These are phyloP conservation scores for Vanacampus margaritifer DNA, from an alignment of 2,113 vertebrate species.

Conservation along the genomic window DNA sequence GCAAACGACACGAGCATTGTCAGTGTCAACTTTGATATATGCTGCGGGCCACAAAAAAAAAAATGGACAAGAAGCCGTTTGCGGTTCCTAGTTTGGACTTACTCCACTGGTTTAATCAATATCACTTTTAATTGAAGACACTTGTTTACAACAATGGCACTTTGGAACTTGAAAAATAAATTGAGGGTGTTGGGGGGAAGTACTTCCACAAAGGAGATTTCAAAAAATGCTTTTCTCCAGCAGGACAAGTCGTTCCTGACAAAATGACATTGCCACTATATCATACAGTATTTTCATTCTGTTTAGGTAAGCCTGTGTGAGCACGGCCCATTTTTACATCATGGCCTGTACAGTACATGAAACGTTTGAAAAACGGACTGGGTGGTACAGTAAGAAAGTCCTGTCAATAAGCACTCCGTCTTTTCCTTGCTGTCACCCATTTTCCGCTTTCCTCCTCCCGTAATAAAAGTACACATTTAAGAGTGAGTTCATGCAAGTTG, in stretches of 20 bases:
- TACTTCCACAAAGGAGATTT: neutral
- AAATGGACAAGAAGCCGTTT: no score
- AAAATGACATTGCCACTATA: neutral
- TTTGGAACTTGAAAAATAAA: neutral
- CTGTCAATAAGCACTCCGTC: neutral
- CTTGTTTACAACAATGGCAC: no score
- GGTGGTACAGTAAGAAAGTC: neutral
- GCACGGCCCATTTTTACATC: neutral
- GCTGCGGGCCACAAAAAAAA: no score
- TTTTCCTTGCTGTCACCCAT: neutral
- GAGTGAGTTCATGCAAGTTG: conserved; percentile 32
- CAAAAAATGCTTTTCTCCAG: neutral
- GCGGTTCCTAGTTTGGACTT: no score
- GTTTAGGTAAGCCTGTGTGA: neutral
- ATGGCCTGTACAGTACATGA: neutral
- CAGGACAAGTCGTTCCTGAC: neutral
- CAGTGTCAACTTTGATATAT: no score
- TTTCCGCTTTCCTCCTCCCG: neutral
- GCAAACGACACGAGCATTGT: no score
- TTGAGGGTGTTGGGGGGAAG: no score
- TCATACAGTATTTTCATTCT: neutral
- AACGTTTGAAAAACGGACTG: neutral
- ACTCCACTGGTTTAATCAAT: no score
- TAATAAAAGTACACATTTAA: conserved; percentile 33
- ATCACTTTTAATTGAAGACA: no score